A percentile compares a stretch with the other conserved stretches of the same genome.
Conservation (phyloP, 2,888 invertebrate species). For the Rhorus exstirpatorius region DNA sequence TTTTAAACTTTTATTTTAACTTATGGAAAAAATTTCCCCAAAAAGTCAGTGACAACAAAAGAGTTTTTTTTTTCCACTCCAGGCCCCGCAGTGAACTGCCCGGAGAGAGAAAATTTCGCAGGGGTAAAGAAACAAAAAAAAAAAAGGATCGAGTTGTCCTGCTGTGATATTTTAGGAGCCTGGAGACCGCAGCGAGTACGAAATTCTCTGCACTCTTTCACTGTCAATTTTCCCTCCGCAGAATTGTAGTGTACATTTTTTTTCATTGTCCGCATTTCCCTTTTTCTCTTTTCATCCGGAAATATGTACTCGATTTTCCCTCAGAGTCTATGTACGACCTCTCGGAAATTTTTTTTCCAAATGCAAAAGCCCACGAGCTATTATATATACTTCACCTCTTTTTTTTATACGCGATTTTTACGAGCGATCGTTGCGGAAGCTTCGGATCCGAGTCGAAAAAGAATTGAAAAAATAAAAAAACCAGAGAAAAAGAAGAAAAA, state of each 20-base stretch:
- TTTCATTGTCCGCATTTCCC: neutral
- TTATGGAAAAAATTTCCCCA: too few species aligned
- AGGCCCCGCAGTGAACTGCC: neutral
- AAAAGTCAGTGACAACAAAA: too few species aligned
- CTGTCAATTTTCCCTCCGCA: neutral
- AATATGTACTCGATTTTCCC: neutral
- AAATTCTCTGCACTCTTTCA: conserved; percentile 21
- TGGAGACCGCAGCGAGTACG: neutral
- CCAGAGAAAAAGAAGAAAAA: neutral
- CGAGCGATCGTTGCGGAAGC: neutral
- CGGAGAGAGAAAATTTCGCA: neutral
- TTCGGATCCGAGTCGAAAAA: conserved; percentile 21
- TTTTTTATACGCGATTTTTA: conserved; percentile 12
- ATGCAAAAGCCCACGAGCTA: conserved; percentile 16
- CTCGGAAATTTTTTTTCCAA: neutral
- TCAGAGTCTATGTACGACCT: neutral
- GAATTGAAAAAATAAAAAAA: neutral
- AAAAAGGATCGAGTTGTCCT: conserved; percentile 5
- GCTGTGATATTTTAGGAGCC: conserved; percentile 21
- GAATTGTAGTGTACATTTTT: neutral
- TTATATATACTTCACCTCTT: too few species aligned
- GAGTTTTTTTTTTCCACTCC: conserved; percentile 9
- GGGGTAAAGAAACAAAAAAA: neutral
- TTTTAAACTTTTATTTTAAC: too few species aligned
- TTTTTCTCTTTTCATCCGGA: neutral